These are phyloP conservation scores for Boleophthalmus pectinirostris DNA, from an alignment of 2,113 vertebrate genomes.

Conservation along the genomic window DNA sequence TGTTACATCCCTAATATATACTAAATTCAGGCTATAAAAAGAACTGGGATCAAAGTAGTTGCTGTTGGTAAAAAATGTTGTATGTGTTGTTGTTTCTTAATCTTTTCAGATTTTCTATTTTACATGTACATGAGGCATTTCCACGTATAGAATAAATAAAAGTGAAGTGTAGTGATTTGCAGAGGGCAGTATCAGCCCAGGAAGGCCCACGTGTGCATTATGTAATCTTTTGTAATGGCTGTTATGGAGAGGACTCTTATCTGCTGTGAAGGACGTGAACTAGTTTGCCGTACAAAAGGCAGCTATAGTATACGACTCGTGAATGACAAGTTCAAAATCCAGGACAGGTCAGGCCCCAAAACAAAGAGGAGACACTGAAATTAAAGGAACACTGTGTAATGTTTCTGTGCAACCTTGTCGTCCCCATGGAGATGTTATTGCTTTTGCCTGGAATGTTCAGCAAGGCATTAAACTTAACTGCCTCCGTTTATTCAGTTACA, in stretches of 20 bases:
- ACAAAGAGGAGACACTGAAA: too few species aligned
- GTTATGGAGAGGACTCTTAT: neutral
- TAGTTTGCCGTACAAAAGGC: conserved; percentile 6
- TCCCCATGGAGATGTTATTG: too few species aligned
- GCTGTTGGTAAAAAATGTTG: too few species aligned
- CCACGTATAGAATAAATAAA: neutral
- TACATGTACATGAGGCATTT: neutral
- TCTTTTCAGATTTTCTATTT: neutral
- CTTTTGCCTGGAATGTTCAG: too few species aligned
- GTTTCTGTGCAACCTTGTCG: too few species aligned
- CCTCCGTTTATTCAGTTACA: too few species aligned
- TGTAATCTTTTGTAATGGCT: conserved; percentile 13
- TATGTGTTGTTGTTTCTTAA: neutral
- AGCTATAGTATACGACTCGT: neutral
- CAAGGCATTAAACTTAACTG: too few species aligned
- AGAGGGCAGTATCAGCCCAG: neutral
- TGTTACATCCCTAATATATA: too few species aligned
- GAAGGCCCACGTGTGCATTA: neutral
- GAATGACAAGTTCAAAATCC: neutral
- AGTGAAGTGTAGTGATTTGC: neutral
- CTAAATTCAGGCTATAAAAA: too few species aligned
- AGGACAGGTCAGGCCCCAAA: neutral
- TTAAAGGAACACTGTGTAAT: too few species aligned
- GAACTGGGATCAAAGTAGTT: neutral
- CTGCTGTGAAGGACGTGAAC: conserved; percentile 4